These are phyloP conservation scores for Oscheius sp. DNA, from an alignment of 2,888 invertebrate genomes.

Conservation along the genomic window DNA sequence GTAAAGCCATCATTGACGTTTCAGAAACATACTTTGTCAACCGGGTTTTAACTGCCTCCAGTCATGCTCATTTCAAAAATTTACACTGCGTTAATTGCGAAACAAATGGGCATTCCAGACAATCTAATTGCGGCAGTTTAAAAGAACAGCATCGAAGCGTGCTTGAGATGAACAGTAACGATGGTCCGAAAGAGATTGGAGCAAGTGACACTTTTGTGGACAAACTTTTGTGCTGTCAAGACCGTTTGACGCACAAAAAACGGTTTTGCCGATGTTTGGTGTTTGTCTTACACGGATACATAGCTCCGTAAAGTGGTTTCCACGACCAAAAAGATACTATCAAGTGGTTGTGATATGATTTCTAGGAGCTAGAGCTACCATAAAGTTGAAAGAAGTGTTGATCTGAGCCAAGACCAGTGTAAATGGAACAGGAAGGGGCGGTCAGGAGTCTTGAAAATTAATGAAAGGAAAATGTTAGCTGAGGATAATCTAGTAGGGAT, in stretches of 20 bases:
- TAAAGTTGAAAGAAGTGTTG: background rate
- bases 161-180: background rate
- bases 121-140: background rate
- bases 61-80: slow-evolving; percentile 2
- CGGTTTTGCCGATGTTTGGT: background rate
- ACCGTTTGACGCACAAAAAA: slow-evolving; percentile 12
- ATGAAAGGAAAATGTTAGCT: slow-evolving; percentile 15
- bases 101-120: background rate
- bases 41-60: background rate
- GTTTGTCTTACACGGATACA: slow-evolving; percentile 12
- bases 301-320: slow-evolving; percentile 11
- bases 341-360: too few relatives aligned
- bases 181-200: background rate
- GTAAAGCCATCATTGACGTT: slow-evolving; percentile 21
- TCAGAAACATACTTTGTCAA: slow-evolving; percentile 14
- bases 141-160: background rate
- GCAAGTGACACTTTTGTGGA: background rate
- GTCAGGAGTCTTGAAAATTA: background rate
- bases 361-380: background rate
- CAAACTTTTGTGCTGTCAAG: background rate
- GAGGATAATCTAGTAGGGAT: slow-evolving; percentile 29
- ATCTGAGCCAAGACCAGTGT: background rate
- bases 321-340: too few relatives aligned
- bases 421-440: background rate
- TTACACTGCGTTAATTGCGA: slow-evolving; percentile 15